Evolutionary conservation across 2,888 invertebrate genomes (phyloP).

Genomic region (Cephus runcator): DNA sequence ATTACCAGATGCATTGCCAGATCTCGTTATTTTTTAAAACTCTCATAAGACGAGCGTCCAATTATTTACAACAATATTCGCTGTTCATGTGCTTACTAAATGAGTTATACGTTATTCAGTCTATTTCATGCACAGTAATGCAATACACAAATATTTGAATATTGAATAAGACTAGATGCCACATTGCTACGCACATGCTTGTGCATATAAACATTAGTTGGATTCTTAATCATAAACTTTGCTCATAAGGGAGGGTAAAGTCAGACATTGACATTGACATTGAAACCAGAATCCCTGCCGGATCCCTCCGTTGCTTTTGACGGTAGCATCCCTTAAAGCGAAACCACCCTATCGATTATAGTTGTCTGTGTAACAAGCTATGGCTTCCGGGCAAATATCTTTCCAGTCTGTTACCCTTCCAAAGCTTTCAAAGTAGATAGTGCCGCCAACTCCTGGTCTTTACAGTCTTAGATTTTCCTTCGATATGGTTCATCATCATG

Average conservation of each 20-base stretch:
- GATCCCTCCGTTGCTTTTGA: neutral
- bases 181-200: neutral
- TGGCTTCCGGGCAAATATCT: neutral
- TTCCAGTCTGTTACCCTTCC: constrained; percentile 3
- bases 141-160: neutral
- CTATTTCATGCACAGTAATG: neutral
- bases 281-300: neutral
- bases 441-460: neutral
- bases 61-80: neutral
- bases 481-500: neutral
- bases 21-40: neutral
- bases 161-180: neutral
- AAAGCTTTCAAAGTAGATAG: neutral
- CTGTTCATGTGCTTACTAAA: neutral
- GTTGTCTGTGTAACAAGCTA: neutral
- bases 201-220: neutral
- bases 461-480: neutral
- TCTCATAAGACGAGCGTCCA: neutral
- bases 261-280: neutral
- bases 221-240: neutral
- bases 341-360: neutral
- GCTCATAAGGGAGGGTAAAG: neutral
- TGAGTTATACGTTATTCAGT: neutral
- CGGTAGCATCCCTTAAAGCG: neutral
- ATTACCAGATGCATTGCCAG: too few relatives aligned